These are phyloP conservation scores for Spodoptera litura DNA, from an alignment of 1,140 invertebrate genomes.

Conservation along the genomic window DNA sequence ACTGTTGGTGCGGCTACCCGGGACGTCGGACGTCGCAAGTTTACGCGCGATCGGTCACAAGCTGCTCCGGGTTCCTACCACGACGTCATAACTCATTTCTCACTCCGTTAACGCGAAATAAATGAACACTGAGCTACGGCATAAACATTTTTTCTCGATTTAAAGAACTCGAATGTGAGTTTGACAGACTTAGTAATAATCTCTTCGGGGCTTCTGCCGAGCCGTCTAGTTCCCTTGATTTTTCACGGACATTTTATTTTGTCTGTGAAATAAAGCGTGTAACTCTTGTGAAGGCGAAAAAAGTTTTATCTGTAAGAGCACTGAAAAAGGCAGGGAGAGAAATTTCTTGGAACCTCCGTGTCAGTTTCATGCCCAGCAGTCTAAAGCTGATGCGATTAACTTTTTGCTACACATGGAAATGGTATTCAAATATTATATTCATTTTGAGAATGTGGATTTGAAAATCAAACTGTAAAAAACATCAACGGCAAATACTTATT, in stretches of 20 bases:
- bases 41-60: constrained; percentile 58
- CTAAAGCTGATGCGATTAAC: constrained; percentile 44
- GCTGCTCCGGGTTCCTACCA: constrained; percentile 38
- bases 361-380: constrained; percentile 40
- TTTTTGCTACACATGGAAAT: constrained; percentile 18
- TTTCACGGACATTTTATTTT: constrained; percentile 57
- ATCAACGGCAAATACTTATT: too few relatives aligned
- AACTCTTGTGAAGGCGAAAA: constrained; percentile 54
- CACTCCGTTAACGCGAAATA: background rate
- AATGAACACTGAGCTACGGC: background rate
- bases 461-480: too few relatives aligned
- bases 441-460: background rate
- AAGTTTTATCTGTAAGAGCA: constrained; percentile 53
- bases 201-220: constrained; percentile 1
- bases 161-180: background rate
- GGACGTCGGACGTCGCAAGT: constrained; percentile 20
- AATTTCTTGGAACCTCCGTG: constrained; percentile 24
- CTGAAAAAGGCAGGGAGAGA: constrained; percentile 36
- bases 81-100: background rate
- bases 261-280: constrained; percentile 54
- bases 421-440: too few relatives aligned
- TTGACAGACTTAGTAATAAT: constrained; percentile 23
- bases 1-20: constrained; percentile 8
- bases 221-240: constrained; percentile 45
- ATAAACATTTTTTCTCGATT: background rate